Evolutionary conservation across 2,888 invertebrate genomes (phyloP), one percentile per base, ranked within the genome.

Genomic region (Lithodes maja): DNA sequence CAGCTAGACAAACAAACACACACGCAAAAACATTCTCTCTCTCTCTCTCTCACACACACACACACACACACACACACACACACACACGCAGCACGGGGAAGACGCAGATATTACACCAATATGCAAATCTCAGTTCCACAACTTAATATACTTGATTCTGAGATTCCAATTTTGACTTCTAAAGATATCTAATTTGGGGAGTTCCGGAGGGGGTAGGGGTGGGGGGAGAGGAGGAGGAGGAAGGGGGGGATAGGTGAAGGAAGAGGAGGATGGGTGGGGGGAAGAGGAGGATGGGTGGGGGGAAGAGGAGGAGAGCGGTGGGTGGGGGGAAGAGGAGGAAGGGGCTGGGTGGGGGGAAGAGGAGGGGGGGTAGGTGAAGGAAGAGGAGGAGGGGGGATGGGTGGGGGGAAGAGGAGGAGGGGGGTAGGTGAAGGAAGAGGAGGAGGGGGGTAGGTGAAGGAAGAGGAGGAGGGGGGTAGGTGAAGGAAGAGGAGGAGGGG

Each of bases 81-180:
- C 74, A 74, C 74, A 74, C 74, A 74, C 74, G n/a, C 74, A 74
- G n/a, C 3, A 7, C 17, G 3, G 15, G 15, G 3, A 15, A n/a
- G 74, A 17, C 74, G 15, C 9, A 71, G 87, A 87, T 87, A 87
- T 87, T 87, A 87, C 87, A 75, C 69, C 87, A 83, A 87, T 87
- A 87, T 87, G 87, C 82, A 87, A 87, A 87, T 87, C 52, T n/a
- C 77, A 55, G 77, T 77, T 87, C 87, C 87, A 83, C 87, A 87
- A 77, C 75, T 87, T 87, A 87, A 87, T 87, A 87, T 87, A 87
- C 77, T 83, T 87, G 87, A 87, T 87, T 87, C 83, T 54, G 87
- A 79, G 87, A 87, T 87, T 87, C 83, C 87, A 87, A 87, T 87
- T 87, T 87, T 87, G 87, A 87, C 87, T 87, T 87, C 87, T 82